These are phyloP conservation scores for Myotis davidii DNA, from an alignment of 2,113 vertebrate species.

Conservation along the genomic window DNA sequence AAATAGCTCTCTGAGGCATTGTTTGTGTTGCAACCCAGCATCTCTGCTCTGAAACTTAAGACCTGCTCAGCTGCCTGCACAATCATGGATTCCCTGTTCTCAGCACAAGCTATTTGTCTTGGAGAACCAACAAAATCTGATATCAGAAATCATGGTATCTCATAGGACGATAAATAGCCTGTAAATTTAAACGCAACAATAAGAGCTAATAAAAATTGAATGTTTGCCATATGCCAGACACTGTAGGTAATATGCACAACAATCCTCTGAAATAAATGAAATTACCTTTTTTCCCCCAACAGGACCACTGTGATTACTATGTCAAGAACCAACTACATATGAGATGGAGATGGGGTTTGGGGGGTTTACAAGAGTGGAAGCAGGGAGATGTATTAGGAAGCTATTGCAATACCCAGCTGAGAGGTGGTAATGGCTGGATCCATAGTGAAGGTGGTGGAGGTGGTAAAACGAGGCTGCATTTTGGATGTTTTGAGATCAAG, in stretches of 20 bases:
- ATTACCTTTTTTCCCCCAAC: not conserved
- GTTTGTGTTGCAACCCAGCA: not conserved
- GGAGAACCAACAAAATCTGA: not conserved
- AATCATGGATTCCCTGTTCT: not conserved
- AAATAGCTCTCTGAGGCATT: not conserved
- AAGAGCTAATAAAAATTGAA: not conserved
- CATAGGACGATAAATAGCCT: not conserved
- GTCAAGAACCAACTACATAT: not conserved
- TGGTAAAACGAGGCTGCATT: not conserved
- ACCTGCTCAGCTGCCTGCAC: not conserved
- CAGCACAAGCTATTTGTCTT: not conserved
- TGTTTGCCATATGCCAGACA: not conserved
- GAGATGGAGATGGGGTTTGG: no score
- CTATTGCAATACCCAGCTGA: not conserved
- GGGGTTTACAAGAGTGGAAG: not conserved
- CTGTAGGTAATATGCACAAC: not conserved
- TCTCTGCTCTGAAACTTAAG: not conserved
- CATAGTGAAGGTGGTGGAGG: not conserved
- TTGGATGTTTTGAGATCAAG: not conserved
- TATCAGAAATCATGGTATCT: conserved; percentile 4
- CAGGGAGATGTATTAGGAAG: no score
- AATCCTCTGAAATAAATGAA: not conserved
- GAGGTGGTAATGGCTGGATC: not conserved
- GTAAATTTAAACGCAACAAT: not conserved
- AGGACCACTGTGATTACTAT: not conserved